Conservation (phyloP, 30 jellyfish, hydroid and myxozoan genomes). For the Turritopsis rubra region DNA sequence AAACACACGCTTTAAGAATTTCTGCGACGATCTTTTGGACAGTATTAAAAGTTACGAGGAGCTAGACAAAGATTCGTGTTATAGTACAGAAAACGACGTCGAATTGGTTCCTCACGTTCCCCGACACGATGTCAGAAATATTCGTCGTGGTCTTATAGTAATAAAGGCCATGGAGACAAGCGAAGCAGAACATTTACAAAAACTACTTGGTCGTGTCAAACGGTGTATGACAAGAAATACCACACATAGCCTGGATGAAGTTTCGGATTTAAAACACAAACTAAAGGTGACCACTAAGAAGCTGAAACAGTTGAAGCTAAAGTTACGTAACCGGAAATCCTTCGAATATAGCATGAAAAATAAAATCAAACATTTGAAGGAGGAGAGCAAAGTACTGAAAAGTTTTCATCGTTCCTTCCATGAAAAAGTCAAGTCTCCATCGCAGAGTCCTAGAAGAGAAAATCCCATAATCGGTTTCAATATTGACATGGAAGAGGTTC, state of each 20-base stretch:
- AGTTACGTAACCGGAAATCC: conserved; percentile 8
- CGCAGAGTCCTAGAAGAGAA: conserved; percentile 9
- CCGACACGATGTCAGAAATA: conserved; percentile 17
- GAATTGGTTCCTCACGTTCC: conserved; percentile 12
- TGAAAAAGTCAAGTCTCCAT: background rate
- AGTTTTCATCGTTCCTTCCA: conserved; percentile 5
- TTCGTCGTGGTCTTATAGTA: conserved; percentile 9
- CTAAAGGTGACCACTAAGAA: background rate
- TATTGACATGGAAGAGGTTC: background rate
- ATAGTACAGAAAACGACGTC: conserved; percentile 21
- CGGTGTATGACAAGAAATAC: background rate
- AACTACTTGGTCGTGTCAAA: background rate
- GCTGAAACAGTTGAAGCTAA: background rate
- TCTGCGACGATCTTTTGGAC: background rate
- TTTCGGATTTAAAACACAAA: background rate
- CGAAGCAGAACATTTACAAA: background rate
- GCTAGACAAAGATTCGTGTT: conserved; percentile 22
- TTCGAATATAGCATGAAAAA: background rate
- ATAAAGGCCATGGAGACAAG: background rate
- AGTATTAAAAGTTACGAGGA: conserved; percentile 2
- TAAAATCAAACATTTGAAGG: conserved; percentile 1
- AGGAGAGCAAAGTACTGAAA: conserved; percentile 13
- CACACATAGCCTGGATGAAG: background rate
- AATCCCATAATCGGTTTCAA: background rate
- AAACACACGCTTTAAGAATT: background rate